These are phyloP conservation scores for Anas platyrhynchos DNA, from an alignment of 2,113 vertebrate genomes.

Conservation along the genomic window DNA sequence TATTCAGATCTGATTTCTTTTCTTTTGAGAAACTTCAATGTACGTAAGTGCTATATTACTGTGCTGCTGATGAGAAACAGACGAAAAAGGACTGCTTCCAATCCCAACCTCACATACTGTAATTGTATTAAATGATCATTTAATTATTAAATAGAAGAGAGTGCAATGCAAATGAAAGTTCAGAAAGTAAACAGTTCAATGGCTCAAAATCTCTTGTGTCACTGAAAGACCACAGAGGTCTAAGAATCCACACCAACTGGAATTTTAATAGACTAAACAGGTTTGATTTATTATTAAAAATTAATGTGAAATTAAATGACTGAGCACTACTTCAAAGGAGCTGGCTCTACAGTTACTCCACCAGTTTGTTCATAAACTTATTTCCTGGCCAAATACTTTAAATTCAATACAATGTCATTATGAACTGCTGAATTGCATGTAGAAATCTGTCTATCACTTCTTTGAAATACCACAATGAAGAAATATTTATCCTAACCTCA, in stretches of 20 bases:
- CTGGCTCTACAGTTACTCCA: background rate
- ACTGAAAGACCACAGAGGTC: background rate
- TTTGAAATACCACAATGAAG: background rate
- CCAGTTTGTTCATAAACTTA: background rate
- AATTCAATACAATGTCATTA: background rate
- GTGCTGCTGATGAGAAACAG: constrained; percentile 3
- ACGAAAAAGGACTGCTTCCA: constrained; percentile 23
- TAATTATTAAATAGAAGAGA: constrained; percentile 25
- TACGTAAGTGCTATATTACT: background rate
- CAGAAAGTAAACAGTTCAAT: constrained; percentile 31
- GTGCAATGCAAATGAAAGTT: background rate
- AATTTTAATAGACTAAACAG: constrained; percentile 18
- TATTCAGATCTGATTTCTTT: background rate
- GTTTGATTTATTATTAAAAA: constrained; percentile 12
- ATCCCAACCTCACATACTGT: background rate
- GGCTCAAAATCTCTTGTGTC: background rate
- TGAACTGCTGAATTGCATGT: background rate
- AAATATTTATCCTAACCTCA: background rate
- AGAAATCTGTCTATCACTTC: background rate
- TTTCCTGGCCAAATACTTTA: constrained; percentile 1
- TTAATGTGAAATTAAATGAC: constrained; percentile 10
- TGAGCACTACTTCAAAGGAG: constrained; percentile 6
- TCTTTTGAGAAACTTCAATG: constrained; percentile 15
- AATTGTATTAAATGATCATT: background rate
- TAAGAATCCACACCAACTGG: background rate